Evolutionary conservation across 2,797 vertebrate species (phyloP).

Genomic region (Poecilia gillii): DNA sequence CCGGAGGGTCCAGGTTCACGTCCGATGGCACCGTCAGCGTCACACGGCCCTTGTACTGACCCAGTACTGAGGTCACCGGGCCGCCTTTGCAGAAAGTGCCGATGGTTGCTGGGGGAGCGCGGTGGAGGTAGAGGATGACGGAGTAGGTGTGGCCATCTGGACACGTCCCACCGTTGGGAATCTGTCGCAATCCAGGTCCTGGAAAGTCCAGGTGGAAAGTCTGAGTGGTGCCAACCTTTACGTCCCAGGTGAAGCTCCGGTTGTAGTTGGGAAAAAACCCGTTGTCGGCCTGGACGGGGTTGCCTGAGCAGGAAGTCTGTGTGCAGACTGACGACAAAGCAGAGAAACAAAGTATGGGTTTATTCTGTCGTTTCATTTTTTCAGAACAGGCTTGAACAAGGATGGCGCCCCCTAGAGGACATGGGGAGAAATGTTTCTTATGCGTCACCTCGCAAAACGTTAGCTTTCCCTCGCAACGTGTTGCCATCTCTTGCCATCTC

Average conservation of each 20-base stretch:
- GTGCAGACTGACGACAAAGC: constrained; percentile 69
- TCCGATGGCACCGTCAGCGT: constrained; percentile 66
- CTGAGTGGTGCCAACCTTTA: constrained; percentile 61
- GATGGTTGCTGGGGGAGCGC: constrained; percentile 40
- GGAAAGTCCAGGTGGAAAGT: constrained; percentile 87
- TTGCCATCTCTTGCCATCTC: no score
- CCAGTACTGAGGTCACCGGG: constrained; percentile 59
- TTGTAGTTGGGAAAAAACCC: constrained; percentile 81
- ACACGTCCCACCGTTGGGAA: constrained; percentile 80
- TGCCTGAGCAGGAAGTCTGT: constrained; percentile 70
- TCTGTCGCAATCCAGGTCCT: constrained; percentile 83
- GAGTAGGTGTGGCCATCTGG: constrained; percentile 81
- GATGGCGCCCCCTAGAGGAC: no score
- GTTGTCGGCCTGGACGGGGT: constrained; percentile 78
- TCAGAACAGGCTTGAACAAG: no score
- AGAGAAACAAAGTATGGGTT: not conserved
- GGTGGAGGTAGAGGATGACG: constrained; percentile 72
- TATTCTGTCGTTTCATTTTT: not conserved
- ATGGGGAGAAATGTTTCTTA: no score
- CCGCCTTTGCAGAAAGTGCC: constrained; percentile 81
- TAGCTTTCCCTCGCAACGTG: no score
- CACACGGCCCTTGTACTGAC: constrained; percentile 68
- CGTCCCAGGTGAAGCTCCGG: constrained; percentile 87
- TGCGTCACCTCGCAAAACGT: no score
- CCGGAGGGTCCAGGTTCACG: constrained; percentile 51